These are phyloP conservation scores for Drosophila dives DNA, from an alignment of 2,888 invertebrate genomes.

Conservation along the genomic window DNA sequence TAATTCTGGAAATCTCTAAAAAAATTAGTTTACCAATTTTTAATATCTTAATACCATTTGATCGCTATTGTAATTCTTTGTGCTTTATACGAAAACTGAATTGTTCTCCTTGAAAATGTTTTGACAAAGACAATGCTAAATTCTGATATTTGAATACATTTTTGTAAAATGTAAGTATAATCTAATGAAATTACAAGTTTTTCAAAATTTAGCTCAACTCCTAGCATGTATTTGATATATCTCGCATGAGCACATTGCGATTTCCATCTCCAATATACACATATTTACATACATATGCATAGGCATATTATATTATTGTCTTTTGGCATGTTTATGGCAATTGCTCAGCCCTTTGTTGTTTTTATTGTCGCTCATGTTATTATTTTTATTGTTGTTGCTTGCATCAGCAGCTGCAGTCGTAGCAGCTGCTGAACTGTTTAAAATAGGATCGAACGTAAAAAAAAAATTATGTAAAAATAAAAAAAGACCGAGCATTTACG, in stretches of 20 bases:
- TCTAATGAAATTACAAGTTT: background rate
- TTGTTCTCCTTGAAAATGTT: background rate
- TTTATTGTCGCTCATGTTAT: conserved; percentile 20
- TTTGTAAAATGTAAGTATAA: background rate
- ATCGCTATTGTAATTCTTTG: background rate
- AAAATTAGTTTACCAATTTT: background rate
- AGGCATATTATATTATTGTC: conserved; percentile 59
- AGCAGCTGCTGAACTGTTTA: conserved; percentile 51
- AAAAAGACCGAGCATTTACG: conserved; percentile 43
- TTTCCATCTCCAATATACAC: conserved; percentile 31
- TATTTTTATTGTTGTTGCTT: conserved; percentile 51
- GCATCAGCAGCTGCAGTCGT: conserved; percentile 68
- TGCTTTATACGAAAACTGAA: background rate
- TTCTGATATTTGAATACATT: background rate
- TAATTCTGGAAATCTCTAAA: background rate
- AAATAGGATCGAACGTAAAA: conserved; percentile 54
- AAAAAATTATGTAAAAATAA: conserved; percentile 22
- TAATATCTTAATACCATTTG: background rate
- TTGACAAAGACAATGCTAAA: background rate
- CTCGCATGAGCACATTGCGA: conserved; percentile 20
- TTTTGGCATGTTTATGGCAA: conserved; percentile 76
- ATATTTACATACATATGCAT: conserved; percentile 13
- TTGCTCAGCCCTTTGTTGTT: conserved; percentile 60
- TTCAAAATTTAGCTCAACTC: background rate
- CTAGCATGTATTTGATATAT: background rate